Evolutionary conservation across 2,888 invertebrate genomes (phyloP), one percentile per base, ranked within the genome.

Genomic region (Hirtodrosophila cameraria): DNA sequence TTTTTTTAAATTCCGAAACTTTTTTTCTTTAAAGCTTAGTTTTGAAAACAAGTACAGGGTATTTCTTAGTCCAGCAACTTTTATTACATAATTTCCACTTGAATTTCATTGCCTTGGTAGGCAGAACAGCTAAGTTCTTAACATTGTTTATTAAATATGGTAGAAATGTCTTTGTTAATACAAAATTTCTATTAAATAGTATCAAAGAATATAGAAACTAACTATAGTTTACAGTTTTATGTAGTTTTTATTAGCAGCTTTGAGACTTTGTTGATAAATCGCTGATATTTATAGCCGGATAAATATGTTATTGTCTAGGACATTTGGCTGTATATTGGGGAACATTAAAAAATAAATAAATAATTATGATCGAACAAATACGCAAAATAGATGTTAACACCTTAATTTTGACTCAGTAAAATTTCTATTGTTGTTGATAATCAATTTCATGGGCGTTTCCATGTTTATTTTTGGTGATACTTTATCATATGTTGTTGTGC

Each of bases 351-450:
- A 23, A 23, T 23, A 57, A 53, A 35, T 25, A 57, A 49, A 50
- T 30, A 25, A 43, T 43, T 57, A 35, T n/a, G 27, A 9, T 39
- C 13, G 31, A 28, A 43, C 33, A 59, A 23, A 70, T 49, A 35
- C 43, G 53, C 23, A 41, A 59, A 60, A 65, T 65, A 12, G 15
- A 52, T 58, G 64, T 59, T 64, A 64, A 54, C 71, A 59, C 53
- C 60, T 49, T 31, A 39, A 23, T 30, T 42, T 33, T 28, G 16
- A 54, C 35, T 48, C 45, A 54, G 50, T 46, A 31, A 63, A 53
- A 41, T 58, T 48, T 46, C 12, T 4, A 25, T 45, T 69, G 9
- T 58, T 64, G 59, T 70, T 68, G 71, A 70, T 64, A 59, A 54
- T 69, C 49, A 70, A 64, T 64, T 59, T 59, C 71, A 68, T 43